A percentile compares a stretch with the other conserved stretches of the same genome.
These are phyloP conservation scores for Pteromalus puparum DNA, from an alignment of 1,140 invertebrate genomes.

Conservation along the genomic window DNA sequence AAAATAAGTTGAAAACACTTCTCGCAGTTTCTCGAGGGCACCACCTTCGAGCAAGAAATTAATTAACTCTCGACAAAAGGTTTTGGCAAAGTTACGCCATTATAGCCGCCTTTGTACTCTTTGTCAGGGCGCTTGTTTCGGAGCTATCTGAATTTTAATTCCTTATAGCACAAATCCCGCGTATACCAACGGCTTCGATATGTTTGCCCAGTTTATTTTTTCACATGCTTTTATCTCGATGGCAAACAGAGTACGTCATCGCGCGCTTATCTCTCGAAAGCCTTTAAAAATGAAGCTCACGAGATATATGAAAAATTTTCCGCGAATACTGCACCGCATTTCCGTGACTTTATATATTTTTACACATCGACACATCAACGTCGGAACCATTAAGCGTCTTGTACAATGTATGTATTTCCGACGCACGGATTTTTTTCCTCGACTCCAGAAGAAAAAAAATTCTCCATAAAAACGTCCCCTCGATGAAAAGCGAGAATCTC, in stretches of 20 bases:
- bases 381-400: too few relatives aligned
- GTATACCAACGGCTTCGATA: not conserved
- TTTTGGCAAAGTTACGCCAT: not conserved
- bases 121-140: not conserved
- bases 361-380: too few relatives aligned
- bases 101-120: not conserved
- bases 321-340: too few relatives aligned
- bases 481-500: not conserved
- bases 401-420: too few relatives aligned
- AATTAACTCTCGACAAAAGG: conserved; percentile 27
- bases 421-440: not conserved
- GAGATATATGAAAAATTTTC: not conserved
- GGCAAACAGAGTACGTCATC: not conserved
- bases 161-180: not conserved
- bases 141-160: not conserved
- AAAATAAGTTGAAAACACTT: conserved; percentile 1
- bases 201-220: not conserved
- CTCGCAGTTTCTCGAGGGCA: not conserved
- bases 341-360: too few relatives aligned
- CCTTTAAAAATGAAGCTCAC: too few relatives aligned
- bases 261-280: not conserved
- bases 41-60: not conserved
- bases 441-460: not conserved
- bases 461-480: not conserved
- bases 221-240: not conserved